Base-by-base conservation (phyloP, 2,888 invertebrate genomes). In the Acrocera orbiculus region DNA sequence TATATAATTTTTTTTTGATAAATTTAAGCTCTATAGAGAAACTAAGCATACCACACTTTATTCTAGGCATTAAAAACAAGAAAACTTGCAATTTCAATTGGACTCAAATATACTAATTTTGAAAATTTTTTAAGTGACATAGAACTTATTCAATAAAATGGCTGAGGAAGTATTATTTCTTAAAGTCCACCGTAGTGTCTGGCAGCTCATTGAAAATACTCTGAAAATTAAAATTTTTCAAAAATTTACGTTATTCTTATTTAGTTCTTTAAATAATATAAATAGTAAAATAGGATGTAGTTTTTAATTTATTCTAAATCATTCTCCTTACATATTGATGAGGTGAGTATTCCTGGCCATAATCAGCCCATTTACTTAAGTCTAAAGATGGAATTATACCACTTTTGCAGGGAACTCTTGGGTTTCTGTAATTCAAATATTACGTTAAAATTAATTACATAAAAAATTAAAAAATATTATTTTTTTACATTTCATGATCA, bases 321-420 rank as follows among this genome's bases (percentile, higher is more conserved):
- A 19, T 19, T 9, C 5, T n/a, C 69, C 74, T 74, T 64, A 76
- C 74, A 54, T 71, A 76, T 62, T 69, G 66, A 44, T 72, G 67
- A 27, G 60, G 55, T 31, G 53, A 48, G 36, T 65, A 58, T 24
- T 57, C 57, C 25, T 69, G 67, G 44, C 56, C 58, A 46, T 62
- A 72, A 52, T 89, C 89, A 13, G 85, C 83, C 89, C 89, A 90
- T 61, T 87, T 87, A 44, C 73, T 73, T 48, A 89, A 70, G 61
- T 90, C 89, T 50, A 90, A 80, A 38, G 76, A 69, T 10, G 90
- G 87, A 40, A 90, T 69, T 31, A 89, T 69, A 42, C 86, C 86
- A 49, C 85, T 85, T 58, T 78, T 73, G 61, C 90, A 90, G 7
- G 89, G 85, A 42, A 89, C 87, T 47, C 89, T 70, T n/a, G 89